Conservation (phyloP, 2,888 invertebrate genomes). For the Busseola fusca region DNA sequence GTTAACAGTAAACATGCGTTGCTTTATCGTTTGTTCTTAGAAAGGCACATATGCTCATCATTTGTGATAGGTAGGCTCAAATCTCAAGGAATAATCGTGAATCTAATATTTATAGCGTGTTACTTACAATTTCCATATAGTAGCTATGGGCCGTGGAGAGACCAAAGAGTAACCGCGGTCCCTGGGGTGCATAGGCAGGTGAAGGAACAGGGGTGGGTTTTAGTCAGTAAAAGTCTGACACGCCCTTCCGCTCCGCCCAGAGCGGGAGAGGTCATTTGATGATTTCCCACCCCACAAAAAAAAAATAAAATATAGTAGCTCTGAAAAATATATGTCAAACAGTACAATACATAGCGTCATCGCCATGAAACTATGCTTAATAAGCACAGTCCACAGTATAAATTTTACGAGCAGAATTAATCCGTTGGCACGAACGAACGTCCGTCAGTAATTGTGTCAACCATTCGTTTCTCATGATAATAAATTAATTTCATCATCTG, state of each 20-base stretch:
- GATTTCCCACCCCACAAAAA: too few relatives aligned
- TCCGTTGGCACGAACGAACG: slow-evolving; percentile 70
- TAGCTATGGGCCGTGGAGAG: too few relatives aligned
- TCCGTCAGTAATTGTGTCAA: slow-evolving; percentile 76
- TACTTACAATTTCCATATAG: slow-evolving; percentile 29
- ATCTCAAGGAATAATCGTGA: slow-evolving; percentile 29
- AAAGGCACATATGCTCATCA: slow-evolving; percentile 6
- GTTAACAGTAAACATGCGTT: slow-evolving; percentile 12
- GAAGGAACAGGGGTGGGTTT: too few relatives aligned
- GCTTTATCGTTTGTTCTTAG: slow-evolving; percentile 1
- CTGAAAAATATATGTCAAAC: slow-evolving; percentile 40
- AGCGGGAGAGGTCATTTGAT: too few relatives aligned
- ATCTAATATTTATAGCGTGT: slow-evolving; percentile 26
- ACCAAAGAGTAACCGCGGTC: too few relatives aligned
- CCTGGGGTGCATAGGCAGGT: too few relatives aligned
- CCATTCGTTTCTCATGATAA: slow-evolving; percentile 74
- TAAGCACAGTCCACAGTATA: slow-evolving; percentile 70
- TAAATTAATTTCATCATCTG: slow-evolving; percentile 63
- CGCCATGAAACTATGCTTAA: slow-evolving; percentile 61
- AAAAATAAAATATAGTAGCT: slow-evolving; percentile 11
- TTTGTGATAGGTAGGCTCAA: slow-evolving; percentile 11
- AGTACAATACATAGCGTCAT: slow-evolving; percentile 43
- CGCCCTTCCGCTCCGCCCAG: too few relatives aligned
- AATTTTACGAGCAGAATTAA: slow-evolving; percentile 80
- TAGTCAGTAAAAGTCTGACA: too few relatives aligned